Percentiles rank a stretch among this genome's conserved stretches.
Evolutionary conservation across 1,140 invertebrate genomes (phyloP).

Genomic region (Spodoptera frugiperda): DNA sequence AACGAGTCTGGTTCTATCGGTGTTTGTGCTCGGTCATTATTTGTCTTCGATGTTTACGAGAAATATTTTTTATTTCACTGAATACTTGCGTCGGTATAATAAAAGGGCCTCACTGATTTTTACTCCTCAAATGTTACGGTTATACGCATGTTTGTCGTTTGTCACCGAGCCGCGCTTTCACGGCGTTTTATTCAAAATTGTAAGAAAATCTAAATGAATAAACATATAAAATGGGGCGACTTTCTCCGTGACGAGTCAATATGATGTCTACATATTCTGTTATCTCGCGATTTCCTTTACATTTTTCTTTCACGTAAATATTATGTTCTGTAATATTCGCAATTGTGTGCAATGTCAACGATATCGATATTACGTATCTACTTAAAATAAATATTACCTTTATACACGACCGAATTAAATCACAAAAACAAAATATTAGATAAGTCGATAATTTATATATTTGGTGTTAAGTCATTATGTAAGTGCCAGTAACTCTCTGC

Average conservation of each 20-base stretch:
- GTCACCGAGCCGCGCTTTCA: background rate
- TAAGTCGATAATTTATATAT: slow-evolving; percentile 17
- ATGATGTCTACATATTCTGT: no score
- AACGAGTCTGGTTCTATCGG: slow-evolving; percentile 21
- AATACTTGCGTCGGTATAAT: slow-evolving; percentile 16
- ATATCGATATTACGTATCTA: background rate
- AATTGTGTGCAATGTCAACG: no score
- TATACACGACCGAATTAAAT: no score
- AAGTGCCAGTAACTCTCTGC: background rate
- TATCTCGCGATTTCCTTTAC: no score
- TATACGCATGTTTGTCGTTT: slow-evolving; percentile 10
- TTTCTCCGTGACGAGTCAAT: background rate
- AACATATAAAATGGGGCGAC: background rate
- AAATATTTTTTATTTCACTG: slow-evolving; percentile 37
- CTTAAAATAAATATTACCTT: background rate
- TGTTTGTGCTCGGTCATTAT: slow-evolving; percentile 40
- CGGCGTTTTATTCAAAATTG: background rate
- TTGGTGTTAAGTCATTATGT: slow-evolving; percentile 17
- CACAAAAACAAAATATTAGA: background rate
- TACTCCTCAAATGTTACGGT: background rate
- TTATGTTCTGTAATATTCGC: no score
- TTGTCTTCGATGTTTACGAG: slow-evolving; percentile 25
- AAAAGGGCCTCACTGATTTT: slow-evolving; percentile 32
- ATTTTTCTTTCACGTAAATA: no score
- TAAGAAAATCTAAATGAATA: background rate